Evolutionary conservation across 2,113 vertebrate genomes (phyloP).

Genomic region (Melospiza georgiana): DNA sequence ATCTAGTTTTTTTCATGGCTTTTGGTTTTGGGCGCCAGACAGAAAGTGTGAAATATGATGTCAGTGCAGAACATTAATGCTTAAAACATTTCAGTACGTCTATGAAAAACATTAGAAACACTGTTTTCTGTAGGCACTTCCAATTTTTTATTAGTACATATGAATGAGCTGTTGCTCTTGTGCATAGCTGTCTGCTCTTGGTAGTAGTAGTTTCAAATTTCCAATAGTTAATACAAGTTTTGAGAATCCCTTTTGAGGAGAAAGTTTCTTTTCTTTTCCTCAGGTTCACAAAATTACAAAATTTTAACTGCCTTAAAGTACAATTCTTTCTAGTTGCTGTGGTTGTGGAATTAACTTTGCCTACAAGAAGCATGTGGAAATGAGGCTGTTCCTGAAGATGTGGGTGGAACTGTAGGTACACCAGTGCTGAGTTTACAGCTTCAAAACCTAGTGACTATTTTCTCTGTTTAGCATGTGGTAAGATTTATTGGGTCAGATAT

Average conservation of each 20-base stretch:
- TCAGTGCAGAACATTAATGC: conserved; percentile 19
- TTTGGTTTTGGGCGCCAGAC: neutral
- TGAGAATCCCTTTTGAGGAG: neutral
- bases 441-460: neutral
- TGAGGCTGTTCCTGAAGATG: neutral
- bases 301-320: neutral
- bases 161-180: neutral
- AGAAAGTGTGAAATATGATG: neutral
- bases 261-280: neutral
- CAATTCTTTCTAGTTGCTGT: neutral
- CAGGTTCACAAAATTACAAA: neutral
- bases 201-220: neutral
- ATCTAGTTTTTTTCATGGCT: neutral
- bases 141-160: neutral
- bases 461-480: neutral
- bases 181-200: neutral
- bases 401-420: neutral
- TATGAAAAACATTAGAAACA: neutral
- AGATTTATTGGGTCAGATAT: neutral
- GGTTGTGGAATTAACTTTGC: neutral
- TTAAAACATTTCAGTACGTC: neutral
- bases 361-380: neutral
- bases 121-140: neutral
- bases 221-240: neutral
- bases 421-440: neutral